Evolutionary conservation across 2,797 vertebrate species (phyloP).

Genomic region (Chromis chromis): DNA sequence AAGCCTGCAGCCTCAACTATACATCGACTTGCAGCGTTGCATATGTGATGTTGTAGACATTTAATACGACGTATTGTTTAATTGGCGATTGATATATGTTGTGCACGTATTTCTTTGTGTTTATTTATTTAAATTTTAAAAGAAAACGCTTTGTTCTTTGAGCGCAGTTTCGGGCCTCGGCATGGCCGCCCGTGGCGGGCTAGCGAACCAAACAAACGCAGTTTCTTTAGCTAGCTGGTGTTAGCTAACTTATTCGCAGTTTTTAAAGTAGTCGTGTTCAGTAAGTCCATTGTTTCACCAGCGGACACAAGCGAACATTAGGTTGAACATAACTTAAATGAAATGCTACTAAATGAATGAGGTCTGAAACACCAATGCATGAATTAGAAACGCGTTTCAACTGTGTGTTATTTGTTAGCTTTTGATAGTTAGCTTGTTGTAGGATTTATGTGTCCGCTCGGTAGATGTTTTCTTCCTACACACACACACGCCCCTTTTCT

Average conservation of each 20-base stretch:
- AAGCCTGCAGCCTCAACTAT: not conserved
- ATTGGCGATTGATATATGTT: not conserved
- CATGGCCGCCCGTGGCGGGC: not conserved
- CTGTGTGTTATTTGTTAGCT: not conserved
- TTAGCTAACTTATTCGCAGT: not conserved
- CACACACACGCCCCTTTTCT: slow-evolving; percentile 24
- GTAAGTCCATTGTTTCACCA: not conserved
- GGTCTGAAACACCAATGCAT: rapidly evolving
- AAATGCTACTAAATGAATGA: not conserved
- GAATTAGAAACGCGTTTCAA: not conserved
- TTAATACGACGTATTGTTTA: not conserved
- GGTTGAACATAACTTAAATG: rapidly evolving
- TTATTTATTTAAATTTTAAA: not conserved
- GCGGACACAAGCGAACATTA: not conserved
- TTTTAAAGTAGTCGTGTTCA: not conserved
- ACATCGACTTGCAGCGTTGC: not conserved
- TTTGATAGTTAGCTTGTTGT: not conserved
- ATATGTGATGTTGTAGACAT: not conserved
- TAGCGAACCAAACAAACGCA: not conserved
- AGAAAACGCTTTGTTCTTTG: not conserved
- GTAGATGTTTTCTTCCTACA: not conserved
- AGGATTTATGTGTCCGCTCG: not conserved
- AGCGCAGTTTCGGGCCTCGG: not conserved
- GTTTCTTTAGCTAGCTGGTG: not conserved
- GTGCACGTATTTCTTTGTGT: not conserved